Evolutionary conservation across 2,113 vertebrate species (phyloP).

Genomic region (Lethenteron camtschaticum): DNA sequence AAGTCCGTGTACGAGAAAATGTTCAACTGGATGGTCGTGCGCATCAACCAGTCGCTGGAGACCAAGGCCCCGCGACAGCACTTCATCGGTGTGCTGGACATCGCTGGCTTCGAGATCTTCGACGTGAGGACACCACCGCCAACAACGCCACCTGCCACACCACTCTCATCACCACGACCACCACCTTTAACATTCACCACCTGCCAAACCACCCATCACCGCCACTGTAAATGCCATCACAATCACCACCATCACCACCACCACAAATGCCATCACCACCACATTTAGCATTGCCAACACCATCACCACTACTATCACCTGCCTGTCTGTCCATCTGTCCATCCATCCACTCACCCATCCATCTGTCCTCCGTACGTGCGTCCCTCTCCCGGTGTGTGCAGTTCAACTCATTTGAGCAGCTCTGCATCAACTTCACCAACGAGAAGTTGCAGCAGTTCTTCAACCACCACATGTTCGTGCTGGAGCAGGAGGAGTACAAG

Average conservation of each 20-base stretch:
- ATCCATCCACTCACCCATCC: conserved; percentile 6
- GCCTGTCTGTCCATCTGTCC: background rate
- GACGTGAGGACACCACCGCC: conserved; percentile 19
- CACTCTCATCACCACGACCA: too few relatives aligned
- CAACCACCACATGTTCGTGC: conserved; percentile 19
- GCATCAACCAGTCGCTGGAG: conserved; percentile 42
- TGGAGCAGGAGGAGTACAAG: conserved; percentile 20
- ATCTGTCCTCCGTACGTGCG: too few relatives aligned
- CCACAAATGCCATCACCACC: background rate
- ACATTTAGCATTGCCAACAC: background rate
- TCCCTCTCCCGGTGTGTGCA: conserved; percentile 6
- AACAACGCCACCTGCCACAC: too few relatives aligned
- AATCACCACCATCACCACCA: background rate
- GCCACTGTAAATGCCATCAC: too few relatives aligned
- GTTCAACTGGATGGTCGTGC: conserved; percentile 47
- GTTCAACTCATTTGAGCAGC: conserved; percentile 21
- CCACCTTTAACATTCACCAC: background rate
- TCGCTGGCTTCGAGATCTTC: conserved; percentile 43
- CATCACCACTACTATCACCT: background rate
- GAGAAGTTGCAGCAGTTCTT: conserved; percentile 20
- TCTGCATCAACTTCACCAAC: conserved; percentile 21
- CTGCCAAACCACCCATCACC: background rate
- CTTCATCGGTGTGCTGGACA: conserved; percentile 69
- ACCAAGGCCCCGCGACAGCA: conserved; percentile 45
- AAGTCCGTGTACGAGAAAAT: conserved; percentile 60